Conservation (phyloP, 2,113 vertebrate species). For the Cheirogaleus medius region DNA sequence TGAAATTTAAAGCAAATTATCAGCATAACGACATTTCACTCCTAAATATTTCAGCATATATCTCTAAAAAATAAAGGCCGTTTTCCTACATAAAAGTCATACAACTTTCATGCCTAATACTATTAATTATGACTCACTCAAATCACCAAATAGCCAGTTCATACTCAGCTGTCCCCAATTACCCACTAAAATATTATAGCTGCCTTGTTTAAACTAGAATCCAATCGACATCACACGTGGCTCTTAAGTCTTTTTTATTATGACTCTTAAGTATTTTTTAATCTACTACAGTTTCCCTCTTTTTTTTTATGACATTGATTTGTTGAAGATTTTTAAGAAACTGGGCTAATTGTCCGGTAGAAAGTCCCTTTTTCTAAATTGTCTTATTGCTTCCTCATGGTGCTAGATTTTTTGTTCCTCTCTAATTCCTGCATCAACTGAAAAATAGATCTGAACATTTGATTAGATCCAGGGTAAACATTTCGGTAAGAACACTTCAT, state of each 20-base stretch:
- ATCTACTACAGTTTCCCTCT: not conserved
- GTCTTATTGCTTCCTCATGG: not conserved
- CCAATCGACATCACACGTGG: not conserved
- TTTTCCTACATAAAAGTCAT: not conserved
- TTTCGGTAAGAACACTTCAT: not conserved
- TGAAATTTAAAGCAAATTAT: constrained; percentile 34
- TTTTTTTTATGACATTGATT: not conserved
- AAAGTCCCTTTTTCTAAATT: not conserved
- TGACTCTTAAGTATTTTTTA: not conserved
- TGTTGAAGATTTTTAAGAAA: not conserved
- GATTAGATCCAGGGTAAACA: not conserved
- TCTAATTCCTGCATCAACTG: not conserved
- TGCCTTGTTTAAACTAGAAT: not conserved
- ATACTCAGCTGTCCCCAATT: not conserved
- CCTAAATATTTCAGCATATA: not conserved
- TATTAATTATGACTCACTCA: not conserved
- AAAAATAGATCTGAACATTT: not conserved
- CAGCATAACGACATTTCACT: not conserved
- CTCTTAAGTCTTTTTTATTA: not conserved
- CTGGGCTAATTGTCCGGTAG: not conserved
- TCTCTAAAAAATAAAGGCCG: not conserved
- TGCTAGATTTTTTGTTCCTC: not conserved
- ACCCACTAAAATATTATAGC: not conserved
- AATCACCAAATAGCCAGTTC: not conserved
- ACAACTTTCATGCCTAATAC: not conserved